These are phyloP conservation scores for Drosophila putrida DNA, from an alignment of 2,888 invertebrate species.

Conservation along the genomic window DNA sequence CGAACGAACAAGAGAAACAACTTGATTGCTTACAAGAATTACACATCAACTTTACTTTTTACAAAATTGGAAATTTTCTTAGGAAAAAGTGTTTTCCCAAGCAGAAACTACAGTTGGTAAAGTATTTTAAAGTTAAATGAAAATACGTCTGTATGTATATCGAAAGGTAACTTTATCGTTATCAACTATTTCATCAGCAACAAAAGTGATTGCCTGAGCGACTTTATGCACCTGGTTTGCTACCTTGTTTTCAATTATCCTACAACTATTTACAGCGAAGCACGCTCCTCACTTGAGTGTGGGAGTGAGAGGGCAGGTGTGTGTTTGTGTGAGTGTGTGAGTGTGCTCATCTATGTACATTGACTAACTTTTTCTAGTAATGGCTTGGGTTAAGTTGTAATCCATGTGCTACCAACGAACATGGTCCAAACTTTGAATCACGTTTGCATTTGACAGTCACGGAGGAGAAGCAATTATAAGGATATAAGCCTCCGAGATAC, in stretches of 20 bases:
- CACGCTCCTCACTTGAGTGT: constrained; percentile 23
- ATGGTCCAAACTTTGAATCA: constrained; percentile 53
- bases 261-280: constrained; percentile 37
- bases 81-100: constrained; percentile 1
- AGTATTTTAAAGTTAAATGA: constrained; percentile 8
- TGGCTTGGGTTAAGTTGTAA: constrained; percentile 27
- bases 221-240: constrained; percentile 29
- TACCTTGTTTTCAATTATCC: constrained; percentile 70
- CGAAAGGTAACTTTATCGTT: constrained; percentile 15
- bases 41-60: neutral
- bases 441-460: constrained; percentile 56
- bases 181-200: constrained; percentile 19
- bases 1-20: neutral
- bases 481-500: constrained; percentile 10
- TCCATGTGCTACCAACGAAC: constrained; percentile 22
- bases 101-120: constrained; percentile 1
- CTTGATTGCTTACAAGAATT: neutral
- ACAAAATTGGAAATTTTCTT: neutral
- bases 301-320: neutral
- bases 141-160: constrained; percentile 4
- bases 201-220: constrained; percentile 1
- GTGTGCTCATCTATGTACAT: constrained; percentile 64
- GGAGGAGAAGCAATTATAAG: neutral
- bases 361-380: constrained; percentile 54
- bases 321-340: constrained; percentile 1